phyloP scores from a whole-genome alignment of 2,113 vertebrate species.

The Prionailurus viverrinus region DNA sequence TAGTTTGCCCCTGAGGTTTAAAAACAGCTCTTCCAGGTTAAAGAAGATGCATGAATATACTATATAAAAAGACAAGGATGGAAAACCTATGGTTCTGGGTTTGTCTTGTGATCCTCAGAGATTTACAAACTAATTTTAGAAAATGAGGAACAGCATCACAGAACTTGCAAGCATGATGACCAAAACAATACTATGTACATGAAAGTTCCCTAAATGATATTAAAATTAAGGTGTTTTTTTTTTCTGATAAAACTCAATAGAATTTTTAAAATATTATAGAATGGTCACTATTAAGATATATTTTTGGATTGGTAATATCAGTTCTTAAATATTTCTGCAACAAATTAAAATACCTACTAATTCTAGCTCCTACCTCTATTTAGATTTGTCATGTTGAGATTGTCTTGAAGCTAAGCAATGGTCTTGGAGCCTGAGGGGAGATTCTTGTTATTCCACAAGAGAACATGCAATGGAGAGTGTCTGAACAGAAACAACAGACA shows the following conservation, averaged over 20 bases:
- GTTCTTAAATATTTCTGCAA: not conserved
- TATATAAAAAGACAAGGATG: not conserved
- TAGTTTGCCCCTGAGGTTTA: not conserved
- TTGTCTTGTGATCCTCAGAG: not conserved
- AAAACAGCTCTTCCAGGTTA: not conserved
- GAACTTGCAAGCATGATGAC: not conserved
- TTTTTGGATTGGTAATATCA: not conserved
- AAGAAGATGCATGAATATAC: not conserved
- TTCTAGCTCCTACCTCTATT: not conserved
- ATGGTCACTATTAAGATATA: not conserved
- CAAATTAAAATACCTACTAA: not conserved
- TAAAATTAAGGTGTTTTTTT: conserved; percentile 12
- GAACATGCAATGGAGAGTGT: not conserved
- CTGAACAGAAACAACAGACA: not conserved
- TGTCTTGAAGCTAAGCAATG: not conserved
- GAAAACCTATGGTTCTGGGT: not conserved
- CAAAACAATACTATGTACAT: not conserved
- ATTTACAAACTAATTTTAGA: conserved; percentile 20
- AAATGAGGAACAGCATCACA: not conserved
- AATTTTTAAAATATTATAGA: not conserved
- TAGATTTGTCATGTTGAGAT: not conserved
- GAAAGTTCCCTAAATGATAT: not conserved
- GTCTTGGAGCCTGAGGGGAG: not conserved
- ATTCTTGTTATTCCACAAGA: not conserved
- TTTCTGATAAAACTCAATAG: not conserved